Percentiles rank a stretch among this genome's conserved stretches.
Evolutionary conservation across 1,140 invertebrate genomes (phyloP).

Genomic region (Nasonia vitripennis): DNA sequence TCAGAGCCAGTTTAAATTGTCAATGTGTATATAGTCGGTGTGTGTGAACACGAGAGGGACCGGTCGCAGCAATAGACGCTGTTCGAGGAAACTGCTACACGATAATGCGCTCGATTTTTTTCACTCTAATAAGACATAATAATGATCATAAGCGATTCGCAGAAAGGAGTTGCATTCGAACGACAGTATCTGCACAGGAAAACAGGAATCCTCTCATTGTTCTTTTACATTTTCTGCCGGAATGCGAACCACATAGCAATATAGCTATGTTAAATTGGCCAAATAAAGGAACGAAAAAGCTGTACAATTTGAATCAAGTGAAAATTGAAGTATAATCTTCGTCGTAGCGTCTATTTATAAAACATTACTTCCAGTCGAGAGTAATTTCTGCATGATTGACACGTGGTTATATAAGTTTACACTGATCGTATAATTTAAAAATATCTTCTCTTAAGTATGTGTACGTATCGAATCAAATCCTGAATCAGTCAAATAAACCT

Average conservation of each 20-base stretch:
- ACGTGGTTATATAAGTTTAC: neutral
- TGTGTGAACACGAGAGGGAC: neutral
- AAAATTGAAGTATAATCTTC: neutral
- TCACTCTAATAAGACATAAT: neutral
- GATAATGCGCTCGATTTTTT: neutral
- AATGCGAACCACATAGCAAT: neutral
- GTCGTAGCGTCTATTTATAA: neutral
- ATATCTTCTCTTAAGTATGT: neutral
- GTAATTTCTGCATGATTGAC: neutral
- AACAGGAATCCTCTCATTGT: neutral
- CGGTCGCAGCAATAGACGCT: no score
- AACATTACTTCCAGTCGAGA: neutral
- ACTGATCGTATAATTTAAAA: neutral
- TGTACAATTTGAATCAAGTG: no score
- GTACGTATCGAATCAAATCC: neutral
- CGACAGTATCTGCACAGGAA: neutral
- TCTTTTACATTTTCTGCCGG: no score
- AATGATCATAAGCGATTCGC: neutral
- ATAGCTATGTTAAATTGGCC: neutral
- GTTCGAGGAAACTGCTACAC: neutral
- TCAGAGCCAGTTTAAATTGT: neutral
- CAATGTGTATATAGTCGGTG: no score
- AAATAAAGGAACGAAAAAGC: no score
- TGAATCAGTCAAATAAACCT: neutral
- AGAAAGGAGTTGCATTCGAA: neutral